These are phyloP conservation scores for Acleris literana DNA, from an alignment of 2,888 invertebrate genomes.

Conservation along the genomic window DNA sequence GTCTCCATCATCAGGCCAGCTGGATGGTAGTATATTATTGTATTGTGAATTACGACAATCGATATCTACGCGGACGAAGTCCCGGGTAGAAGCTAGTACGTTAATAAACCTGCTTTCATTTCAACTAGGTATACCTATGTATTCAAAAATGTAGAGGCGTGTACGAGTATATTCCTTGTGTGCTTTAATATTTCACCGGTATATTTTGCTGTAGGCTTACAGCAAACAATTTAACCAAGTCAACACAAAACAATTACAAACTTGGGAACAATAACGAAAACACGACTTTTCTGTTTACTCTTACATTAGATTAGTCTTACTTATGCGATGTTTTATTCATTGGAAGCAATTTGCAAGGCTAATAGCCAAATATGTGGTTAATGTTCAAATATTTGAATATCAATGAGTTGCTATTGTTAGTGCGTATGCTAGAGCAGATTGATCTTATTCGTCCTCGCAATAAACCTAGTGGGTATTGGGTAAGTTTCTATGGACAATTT, in stretches of 20 bases:
- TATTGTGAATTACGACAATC: too few species aligned
- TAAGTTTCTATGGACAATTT: too few species aligned
- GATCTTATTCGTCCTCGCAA: neutral
- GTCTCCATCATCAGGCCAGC: too few species aligned
- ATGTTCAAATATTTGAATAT: slow-evolving; percentile 13
- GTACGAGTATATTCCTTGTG: too few species aligned
- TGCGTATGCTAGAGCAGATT: neutral
- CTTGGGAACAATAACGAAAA: slow-evolving; percentile 6
- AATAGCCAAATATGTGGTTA: slow-evolving; percentile 16
- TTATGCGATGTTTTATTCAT: slow-evolving; percentile 20
- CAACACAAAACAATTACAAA: slow-evolving; percentile 8
- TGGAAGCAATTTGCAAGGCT: slow-evolving; percentile 10
- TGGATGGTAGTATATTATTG: too few species aligned
- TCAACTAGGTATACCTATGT: too few species aligned
- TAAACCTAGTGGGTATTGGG: neutral
- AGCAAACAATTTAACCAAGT: slow-evolving; percentile 5
- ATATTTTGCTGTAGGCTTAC: neutral
- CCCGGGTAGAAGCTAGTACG: too few species aligned
- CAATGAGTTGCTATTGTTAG: neutral
- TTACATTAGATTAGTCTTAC: neutral
- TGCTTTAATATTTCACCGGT: neutral
- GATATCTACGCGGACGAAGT: too few species aligned
- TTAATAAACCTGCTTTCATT: too few species aligned
- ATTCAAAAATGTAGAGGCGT: too few species aligned
- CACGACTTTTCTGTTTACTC: slow-evolving; percentile 9